A percentile compares a stretch with the other conserved stretches of the same genome.
Evolutionary conservation across 1,140 invertebrate genomes (phyloP).

Genomic region (Brachionus asplanchnoidis): DNA sequence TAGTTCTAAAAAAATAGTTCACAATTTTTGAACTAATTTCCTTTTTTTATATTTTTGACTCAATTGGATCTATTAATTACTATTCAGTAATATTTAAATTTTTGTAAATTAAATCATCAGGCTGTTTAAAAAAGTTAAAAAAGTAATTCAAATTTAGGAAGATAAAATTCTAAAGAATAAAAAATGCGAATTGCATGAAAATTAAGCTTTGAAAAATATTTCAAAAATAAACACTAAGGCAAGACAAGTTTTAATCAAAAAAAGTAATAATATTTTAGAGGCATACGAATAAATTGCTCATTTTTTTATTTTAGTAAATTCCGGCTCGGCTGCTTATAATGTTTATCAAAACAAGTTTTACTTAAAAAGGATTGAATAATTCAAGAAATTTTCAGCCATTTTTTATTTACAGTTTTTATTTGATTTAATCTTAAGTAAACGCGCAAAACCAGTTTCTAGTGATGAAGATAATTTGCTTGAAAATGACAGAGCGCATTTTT

Average conservation of each 20-base stretch:
- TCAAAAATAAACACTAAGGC: background rate
- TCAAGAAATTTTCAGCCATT: background rate
- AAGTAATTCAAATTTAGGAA: background rate
- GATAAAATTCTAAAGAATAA: background rate
- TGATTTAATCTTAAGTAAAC: background rate
- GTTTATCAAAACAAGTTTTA: background rate
- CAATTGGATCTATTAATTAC: too few relatives aligned
- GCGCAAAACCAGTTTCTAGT: background rate
- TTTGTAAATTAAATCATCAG: too few relatives aligned
- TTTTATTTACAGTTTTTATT: background rate
- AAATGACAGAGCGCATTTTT: background rate
- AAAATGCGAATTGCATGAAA: background rate
- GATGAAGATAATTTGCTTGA: background rate
- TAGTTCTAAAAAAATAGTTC: too few relatives aligned
- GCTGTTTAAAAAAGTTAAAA: too few relatives aligned
- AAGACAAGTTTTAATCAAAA: background rate
- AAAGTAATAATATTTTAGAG: background rate
- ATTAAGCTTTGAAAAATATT: background rate
- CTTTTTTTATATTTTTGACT: too few relatives aligned
- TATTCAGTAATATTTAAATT: too few relatives aligned
- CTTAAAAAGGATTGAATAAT: background rate
- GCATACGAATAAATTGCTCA: too few relatives aligned
- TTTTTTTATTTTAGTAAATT: background rate
- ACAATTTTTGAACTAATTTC: too few relatives aligned
- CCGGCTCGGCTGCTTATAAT: background rate